Evolutionary conservation across 1,140 invertebrate species (phyloP), one percentile per base, ranked within the genome.

Genomic region (Epicauta chinensis): DNA sequence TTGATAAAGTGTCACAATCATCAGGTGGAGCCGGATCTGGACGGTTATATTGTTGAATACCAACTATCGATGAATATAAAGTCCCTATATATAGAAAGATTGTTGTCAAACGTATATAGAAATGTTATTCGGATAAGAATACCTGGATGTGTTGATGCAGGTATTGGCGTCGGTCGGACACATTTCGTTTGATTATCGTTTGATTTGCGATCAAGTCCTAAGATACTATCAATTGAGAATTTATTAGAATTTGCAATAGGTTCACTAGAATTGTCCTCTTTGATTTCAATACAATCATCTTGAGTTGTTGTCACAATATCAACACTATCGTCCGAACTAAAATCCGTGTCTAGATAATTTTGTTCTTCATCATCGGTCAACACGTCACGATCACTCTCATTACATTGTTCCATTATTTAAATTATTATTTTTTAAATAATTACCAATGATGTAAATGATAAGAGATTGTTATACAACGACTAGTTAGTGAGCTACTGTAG

Each of bases 181-280:
- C 59, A 65, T 40, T 58, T 57, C 16, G 50, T 56, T 40, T 55
- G 43, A 23, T 52, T 44, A 16, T 53, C 54, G 11, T 43, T 48
- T 16, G 31, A 52, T 47, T 45, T 53, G 35, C 17, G 30, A 36
- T 55, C 56, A 30, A 63, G 40, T 30, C 67, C 67, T 13, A 69
- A 47, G 30, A 69, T 69, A 34, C 55, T 66, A 52, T 69, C 66
- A 31, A 69, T 69, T 0, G 67, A 69, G 45, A 69, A 69, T 41
- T 69, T 69, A 38, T 65, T 69, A 12, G 4, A 15, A 56, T 50
- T 59, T 9, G 43, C 42, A 46, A 52, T 57, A 35, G 44, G 51
- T 15, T 58, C 54, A 17, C 55, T 53, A 16, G 39, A 36, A 17
- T 14, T 45, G 17, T 50, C 31, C 31, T 53, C 56, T 35, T 38